A percentile compares a stretch with the other conserved stretches of the same genome.
These are phyloP conservation scores for Molossus alvarezi DNA, from an alignment of 2,797 vertebrate species.

Conservation along the genomic window DNA sequence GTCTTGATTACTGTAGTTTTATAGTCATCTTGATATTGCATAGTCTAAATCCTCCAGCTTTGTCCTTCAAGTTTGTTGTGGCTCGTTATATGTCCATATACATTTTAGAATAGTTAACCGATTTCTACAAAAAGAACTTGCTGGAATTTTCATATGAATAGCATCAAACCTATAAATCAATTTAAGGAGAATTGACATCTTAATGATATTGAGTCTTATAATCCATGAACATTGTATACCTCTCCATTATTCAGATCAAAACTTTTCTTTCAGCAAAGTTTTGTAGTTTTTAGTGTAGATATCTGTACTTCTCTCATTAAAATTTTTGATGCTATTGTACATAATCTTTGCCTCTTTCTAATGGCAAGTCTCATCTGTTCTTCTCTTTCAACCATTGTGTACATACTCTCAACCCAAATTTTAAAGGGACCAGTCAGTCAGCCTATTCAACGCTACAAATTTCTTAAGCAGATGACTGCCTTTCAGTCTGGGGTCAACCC, in stretches of 20 bases:
- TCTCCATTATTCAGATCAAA: conserved; percentile 10
- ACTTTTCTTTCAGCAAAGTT: neutral
- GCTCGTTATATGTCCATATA: neutral
- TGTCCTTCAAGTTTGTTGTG: neutral
- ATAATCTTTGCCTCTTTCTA: conserved; percentile 24
- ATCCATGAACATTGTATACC: neutral
- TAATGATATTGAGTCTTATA: neutral
- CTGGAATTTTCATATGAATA: conserved; percentile 5
- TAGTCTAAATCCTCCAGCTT: neutral
- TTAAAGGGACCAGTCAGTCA: neutral
- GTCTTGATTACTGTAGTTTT: neutral
- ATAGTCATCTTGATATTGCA: neutral
- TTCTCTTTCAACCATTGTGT: neutral
- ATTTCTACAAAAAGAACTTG: neutral
- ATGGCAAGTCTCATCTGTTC: neutral
- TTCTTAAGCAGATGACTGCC: neutral
- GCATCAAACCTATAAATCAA: neutral
- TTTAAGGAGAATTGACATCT: neutral
- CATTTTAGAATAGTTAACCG: neutral
- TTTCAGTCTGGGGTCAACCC: neutral
- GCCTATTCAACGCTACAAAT: neutral
- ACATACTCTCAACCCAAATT: neutral
- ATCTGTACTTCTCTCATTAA: neutral
- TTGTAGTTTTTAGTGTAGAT: neutral
- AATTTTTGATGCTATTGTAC: neutral